Conservation (phyloP, 2,888 invertebrate species). For the Standfussiana lucernea region DNA sequence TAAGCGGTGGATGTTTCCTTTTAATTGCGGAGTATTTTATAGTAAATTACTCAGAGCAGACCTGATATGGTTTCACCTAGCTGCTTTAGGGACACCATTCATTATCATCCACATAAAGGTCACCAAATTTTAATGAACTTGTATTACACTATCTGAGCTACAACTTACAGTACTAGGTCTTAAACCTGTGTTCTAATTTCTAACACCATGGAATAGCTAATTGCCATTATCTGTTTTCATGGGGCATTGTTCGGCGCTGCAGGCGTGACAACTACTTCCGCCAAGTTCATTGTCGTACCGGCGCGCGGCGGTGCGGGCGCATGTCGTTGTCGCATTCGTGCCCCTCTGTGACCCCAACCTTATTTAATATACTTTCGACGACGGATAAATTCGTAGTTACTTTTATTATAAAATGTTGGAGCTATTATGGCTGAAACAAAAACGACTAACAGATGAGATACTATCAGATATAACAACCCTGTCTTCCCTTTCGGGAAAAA, state of each 20-base stretch:
- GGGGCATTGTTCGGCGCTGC: conserved; percentile 86
- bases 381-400: conserved; percentile 15
- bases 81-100: background rate
- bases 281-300: conserved; percentile 89
- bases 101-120: background rate
- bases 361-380: conserved; percentile 62
- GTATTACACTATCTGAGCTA: conserved; percentile 5
- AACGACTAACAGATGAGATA: too few species aligned
- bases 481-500: background rate
- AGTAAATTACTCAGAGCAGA: conserved; percentile 10
- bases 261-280: conserved; percentile 89
- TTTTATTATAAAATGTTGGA: background rate
- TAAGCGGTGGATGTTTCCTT: conserved; percentile 32
- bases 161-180: conserved; percentile 36
- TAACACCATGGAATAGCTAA: conserved; percentile 72
- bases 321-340: conserved; percentile 68
- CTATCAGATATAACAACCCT: too few species aligned
- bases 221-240: conserved; percentile 79
- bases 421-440: too few species aligned
- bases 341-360: conserved; percentile 74
- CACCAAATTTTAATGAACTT: background rate
- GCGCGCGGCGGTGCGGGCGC: conserved; percentile 70
- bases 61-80: background rate
- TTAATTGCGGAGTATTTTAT: conserved; percentile 23
- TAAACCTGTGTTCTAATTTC: conserved; percentile 59